Evolutionary conservation across 1,140 invertebrate genomes (phyloP), one percentile per base, ranked within the genome.

Genomic region (Harlomillsia oculata): DNA sequence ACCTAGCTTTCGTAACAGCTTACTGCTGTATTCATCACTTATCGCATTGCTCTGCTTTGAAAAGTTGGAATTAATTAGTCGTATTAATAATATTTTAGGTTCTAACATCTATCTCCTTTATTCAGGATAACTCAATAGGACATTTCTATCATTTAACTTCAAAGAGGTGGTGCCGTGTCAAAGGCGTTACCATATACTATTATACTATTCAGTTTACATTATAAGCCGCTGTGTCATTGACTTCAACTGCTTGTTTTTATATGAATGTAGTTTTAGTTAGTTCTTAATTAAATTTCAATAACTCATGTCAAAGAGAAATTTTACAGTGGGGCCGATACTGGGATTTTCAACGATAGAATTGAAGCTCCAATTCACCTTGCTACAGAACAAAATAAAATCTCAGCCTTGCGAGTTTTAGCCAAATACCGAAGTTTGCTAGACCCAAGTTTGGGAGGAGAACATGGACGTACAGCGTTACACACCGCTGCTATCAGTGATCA

Each of bases 401-500:
- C 77, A 1, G 79, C 82, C 0, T 70, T 90, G 2, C 72, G 81
- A 67, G 73, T 79, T 0, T 80, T 89, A 74, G 75, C 79, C 1
- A 78, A 79, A 53, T 78, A 83, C 71, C 79, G 79, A 39, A 73
- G 75, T 30, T 73, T 76, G 59, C 78, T 88, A 28, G 76, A 88
- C 66, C 78, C 83, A 1, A 78, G 82, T 59, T 76, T 83, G 56
- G 80, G 81, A 0, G 86, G 85, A 1, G 85, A 88, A 67, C 83
- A 86, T 60, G 86, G 85, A 20, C 39, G 56, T 30, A 87, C 85
- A 0, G 83, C 86, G 0, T 74, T 90, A 1, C 87, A 89, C 67
- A 75, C 87, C 40, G 85, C 85, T 6, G 86, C 86, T 5, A 86
- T 86, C 50, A 82, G 84, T 60, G 85, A 91, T 70, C 78, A 84